A percentile compares a stretch with the other conserved stretches of the same genome.
These are phyloP conservation scores for Odontesthes bonariensis DNA, from an alignment of 2,113 vertebrate species.

Conservation along the genomic window DNA sequence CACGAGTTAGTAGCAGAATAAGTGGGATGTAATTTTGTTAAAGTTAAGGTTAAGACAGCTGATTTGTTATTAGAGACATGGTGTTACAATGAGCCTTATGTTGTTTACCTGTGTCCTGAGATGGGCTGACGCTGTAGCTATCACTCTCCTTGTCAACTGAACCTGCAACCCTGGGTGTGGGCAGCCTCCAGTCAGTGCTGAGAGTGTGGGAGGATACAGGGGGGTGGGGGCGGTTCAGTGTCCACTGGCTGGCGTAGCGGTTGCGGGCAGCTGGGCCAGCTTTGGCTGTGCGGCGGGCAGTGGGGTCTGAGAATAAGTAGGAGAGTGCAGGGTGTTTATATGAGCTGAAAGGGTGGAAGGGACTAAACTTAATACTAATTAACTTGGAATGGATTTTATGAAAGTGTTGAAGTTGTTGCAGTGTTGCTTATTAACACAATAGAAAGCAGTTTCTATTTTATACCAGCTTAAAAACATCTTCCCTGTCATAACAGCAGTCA, in stretches of 20 bases:
- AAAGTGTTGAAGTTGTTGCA: too few species aligned
- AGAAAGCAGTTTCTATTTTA: too few species aligned
- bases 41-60: background rate
- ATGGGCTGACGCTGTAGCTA: conserved; percentile 99
- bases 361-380: background rate
- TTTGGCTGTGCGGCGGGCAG: conserved; percentile 94
- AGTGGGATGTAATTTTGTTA: conserved; percentile 9
- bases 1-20: conserved; percentile 29
- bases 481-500: too few species aligned
- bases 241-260: conserved; percentile 99
- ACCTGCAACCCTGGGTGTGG: conserved; percentile 91
- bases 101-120: conserved; percentile 94
- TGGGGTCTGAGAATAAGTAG: conserved; percentile 86
- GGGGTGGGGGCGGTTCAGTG: conserved; percentile 95
- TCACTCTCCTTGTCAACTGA: conserved; percentile 98
- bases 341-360: background rate
- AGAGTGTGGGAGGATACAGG: conserved; percentile 96
- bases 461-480: too few species aligned
- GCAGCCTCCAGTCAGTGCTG: conserved; percentile 97
- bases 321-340: background rate
- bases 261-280: conserved; percentile 92
- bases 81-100: background rate
- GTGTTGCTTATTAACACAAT: too few species aligned
- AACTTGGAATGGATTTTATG: too few species aligned
- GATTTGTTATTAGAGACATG: conserved; percentile 3